Evolutionary conservation across 2,888 invertebrate species (phyloP).

Genomic region (Hybos culiciformis): DNA sequence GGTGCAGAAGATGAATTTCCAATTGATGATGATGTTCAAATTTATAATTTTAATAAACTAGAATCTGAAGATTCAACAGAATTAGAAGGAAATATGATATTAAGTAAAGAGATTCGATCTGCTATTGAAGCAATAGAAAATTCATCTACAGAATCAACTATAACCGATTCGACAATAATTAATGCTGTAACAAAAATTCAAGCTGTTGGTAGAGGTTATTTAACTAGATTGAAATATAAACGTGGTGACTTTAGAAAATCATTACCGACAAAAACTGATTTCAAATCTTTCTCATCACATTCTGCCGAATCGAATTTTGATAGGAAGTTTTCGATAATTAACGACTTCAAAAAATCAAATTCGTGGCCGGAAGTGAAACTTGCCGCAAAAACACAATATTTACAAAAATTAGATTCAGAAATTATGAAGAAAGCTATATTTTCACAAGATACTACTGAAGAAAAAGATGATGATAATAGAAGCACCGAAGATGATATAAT

Average conservation of each 20-base stretch:
- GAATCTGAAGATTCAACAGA: too few species aligned
- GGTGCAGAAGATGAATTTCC: too few species aligned
- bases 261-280: slow-evolving; percentile 19
- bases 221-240: slow-evolving; percentile 25
- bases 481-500: slow-evolving; percentile 8
- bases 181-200: slow-evolving; percentile 32
- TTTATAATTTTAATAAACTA: too few species aligned
- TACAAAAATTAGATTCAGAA: slow-evolving; percentile 15
- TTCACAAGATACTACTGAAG: neutral
- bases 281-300: slow-evolving; percentile 29
- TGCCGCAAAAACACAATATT: slow-evolving; percentile 19
- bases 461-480: slow-evolving; percentile 1
- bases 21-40: too few species aligned
- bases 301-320: slow-evolving; percentile 27
- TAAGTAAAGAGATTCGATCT: too few species aligned
- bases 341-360: too few species aligned
- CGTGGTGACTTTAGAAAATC: slow-evolving; percentile 24
- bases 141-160: slow-evolving; percentile 25
- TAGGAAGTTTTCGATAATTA: slow-evolving; percentile 12
- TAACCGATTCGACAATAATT: slow-evolving; percentile 32
- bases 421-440: neutral
- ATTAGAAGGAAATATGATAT: too few species aligned
- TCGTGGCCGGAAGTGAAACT: slow-evolving; percentile 21
- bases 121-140: slow-evolving; percentile 26
- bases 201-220: slow-evolving; percentile 28